Percentiles rank a stretch among this genome's conserved stretches.
Conservation (phyloP, 2,113 vertebrate species). For the Excalfactoria chinensis region DNA sequence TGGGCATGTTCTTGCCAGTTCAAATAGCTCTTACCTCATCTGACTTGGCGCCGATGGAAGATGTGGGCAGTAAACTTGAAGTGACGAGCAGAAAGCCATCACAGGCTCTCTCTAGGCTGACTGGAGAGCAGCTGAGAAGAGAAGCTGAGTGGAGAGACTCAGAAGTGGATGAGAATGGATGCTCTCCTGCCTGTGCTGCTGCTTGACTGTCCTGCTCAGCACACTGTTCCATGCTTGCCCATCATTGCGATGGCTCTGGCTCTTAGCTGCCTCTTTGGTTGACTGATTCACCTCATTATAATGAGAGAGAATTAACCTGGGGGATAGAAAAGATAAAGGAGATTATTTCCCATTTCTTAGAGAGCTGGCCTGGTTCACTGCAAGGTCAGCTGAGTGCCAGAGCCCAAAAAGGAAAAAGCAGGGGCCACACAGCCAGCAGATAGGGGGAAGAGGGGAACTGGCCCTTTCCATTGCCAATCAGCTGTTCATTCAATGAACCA, state of each 20-base stretch:
- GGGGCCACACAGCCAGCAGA: not conserved
- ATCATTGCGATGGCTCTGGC: not conserved
- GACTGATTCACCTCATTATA: not conserved
- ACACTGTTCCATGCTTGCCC: accelerated
- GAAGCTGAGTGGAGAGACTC: not conserved
- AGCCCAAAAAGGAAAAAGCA: not conserved
- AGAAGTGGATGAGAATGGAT: not conserved
- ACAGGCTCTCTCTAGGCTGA: not conserved
- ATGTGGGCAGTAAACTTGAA: not conserved
- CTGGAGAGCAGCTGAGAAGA: not conserved
- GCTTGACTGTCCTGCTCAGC: not conserved
- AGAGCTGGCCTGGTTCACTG: not conserved
- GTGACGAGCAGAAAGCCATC: not conserved
- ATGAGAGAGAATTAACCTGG: not conserved
- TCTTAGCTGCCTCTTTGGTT: not conserved
- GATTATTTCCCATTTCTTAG: not conserved
- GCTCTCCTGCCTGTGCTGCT: not conserved
- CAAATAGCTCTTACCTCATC: not conserved
- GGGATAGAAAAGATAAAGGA: not conserved
- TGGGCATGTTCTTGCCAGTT: not conserved
- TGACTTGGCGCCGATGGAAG: not conserved
- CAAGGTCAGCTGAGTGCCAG: not conserved
- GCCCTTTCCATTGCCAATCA: not conserved
- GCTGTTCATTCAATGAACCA: not conserved
- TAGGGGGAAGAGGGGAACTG: not conserved